Conservation (phyloP, 23 tunicate species). For the Trididemnum nubilum region DNA sequence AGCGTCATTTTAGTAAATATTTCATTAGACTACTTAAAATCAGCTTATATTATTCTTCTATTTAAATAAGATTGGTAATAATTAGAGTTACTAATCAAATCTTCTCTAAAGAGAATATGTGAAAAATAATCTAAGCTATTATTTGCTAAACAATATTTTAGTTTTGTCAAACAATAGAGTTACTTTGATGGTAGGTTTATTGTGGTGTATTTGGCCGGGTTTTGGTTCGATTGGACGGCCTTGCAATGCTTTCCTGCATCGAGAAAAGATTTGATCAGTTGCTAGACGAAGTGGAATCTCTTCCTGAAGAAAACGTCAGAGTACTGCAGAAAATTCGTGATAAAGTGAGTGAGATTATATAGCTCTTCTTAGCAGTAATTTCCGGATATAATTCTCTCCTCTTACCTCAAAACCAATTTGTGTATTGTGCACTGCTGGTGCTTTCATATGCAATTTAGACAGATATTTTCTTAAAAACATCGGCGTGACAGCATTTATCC, state of each 20-base stretch:
- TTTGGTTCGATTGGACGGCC: slow-evolving; percentile 65
- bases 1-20: too few species aligned
- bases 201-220: slow-evolving; percentile 52
- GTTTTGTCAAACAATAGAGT: background rate
- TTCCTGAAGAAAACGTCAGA: slow-evolving; percentile 48
- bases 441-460: too few species aligned
- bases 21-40: too few species aligned
- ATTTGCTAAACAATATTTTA: background rate
- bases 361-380: background rate
- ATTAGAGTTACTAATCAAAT: too few species aligned
- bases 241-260: slow-evolving; percentile 73
- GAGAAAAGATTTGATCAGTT: slow-evolving; percentile 62
- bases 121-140: too few species aligned
- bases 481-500: too few species aligned
- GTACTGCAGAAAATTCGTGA: slow-evolving; percentile 64
- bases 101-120: too few species aligned
- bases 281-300: slow-evolving; percentile 66
- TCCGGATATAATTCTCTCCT: background rate
- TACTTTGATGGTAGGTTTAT: slow-evolving; percentile 49
- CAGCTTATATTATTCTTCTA: too few species aligned
- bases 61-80: too few species aligned
- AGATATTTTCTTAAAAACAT: too few species aligned
- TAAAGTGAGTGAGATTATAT: slow-evolving; percentile 34
- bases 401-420: too few species aligned
- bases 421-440: too few species aligned